Conservation (phyloP, 2,113 vertebrate species). For the Gadus macrocephalus region DNA sequence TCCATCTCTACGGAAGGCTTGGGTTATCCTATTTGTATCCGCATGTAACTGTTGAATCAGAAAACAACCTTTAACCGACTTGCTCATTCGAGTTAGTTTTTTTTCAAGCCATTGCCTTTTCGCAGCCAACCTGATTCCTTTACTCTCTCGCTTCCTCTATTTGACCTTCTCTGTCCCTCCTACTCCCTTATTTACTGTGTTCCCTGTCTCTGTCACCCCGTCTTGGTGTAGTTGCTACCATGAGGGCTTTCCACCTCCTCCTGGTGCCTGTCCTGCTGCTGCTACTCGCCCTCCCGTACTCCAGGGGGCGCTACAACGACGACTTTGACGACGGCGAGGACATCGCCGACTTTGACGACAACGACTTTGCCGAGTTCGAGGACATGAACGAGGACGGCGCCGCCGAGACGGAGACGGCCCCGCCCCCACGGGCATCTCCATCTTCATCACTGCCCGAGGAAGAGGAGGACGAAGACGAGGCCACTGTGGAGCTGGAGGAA, state of each 20-base stretch:
- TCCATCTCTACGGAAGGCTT: too few species aligned
- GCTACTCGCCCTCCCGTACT: slow-evolving; percentile 58
- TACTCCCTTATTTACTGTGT: slow-evolving; percentile 1
- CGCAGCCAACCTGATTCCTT: too few species aligned
- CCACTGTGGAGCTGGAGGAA: slow-evolving; percentile 92
- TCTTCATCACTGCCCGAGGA: slow-evolving; percentile 56
- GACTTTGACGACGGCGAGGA: slow-evolving; percentile 96
- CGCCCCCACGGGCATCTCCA: slow-evolving; percentile 64
- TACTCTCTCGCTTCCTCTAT: background rate
- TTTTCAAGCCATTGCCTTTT: too few species aligned
- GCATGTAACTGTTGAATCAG: too few species aligned
- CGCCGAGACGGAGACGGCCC: slow-evolving; percentile 66
- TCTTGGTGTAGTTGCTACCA: slow-evolving; percentile 43
- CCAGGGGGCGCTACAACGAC: slow-evolving; percentile 77
- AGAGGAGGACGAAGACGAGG: slow-evolving; percentile 86
- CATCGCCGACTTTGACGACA: slow-evolving; percentile 92
- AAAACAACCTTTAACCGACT: too few species aligned
- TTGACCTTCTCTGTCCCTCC: background rate
- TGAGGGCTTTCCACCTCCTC: slow-evolving; percentile 52
- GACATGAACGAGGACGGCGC: slow-evolving; percentile 80
- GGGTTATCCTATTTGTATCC: too few species aligned
- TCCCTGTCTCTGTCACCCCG: background rate
- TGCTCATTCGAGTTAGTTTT: too few species aligned
- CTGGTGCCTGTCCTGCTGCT: slow-evolving; percentile 61
- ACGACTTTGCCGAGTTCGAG: slow-evolving; percentile 98